These are phyloP conservation scores for Drosophila prolongata DNA, from an alignment of 2,888 invertebrate species.

Conservation along the genomic window DNA sequence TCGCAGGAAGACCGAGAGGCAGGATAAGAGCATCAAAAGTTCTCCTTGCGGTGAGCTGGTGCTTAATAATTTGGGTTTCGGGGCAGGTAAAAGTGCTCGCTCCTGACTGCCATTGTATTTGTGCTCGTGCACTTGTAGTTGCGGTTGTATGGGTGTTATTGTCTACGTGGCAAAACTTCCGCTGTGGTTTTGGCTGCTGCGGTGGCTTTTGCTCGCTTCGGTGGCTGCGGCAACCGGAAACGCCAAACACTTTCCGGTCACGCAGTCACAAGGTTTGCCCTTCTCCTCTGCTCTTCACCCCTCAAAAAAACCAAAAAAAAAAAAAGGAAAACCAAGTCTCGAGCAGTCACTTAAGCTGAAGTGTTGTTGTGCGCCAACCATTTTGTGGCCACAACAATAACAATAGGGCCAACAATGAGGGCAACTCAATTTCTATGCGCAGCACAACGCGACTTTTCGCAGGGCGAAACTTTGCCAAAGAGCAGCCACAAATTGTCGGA, in stretches of 20 bases:
- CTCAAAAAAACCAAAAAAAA: too few species aligned
- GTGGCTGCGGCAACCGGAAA: conserved; percentile 66
- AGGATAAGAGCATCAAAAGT: conserved; percentile 23
- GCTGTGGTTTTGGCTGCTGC: conserved; percentile 44
- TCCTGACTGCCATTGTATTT: conserved; percentile 40
- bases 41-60: conserved; percentile 3
- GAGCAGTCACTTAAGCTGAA: conserved; percentile 71
- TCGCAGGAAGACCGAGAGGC: background rate
- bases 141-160: conserved; percentile 45
- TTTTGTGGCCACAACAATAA: conserved; percentile 65
- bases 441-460: conserved; percentile 54
- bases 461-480: conserved; percentile 41
- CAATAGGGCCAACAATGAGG: conserved; percentile 44
- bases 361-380: conserved; percentile 73
- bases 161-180: conserved; percentile 62
- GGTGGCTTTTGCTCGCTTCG: conserved; percentile 21
- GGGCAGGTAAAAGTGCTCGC: conserved; percentile 36
- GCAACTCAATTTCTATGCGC: conserved; percentile 69
- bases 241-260: conserved; percentile 75
- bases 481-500: conserved; percentile 21
- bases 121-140: conserved; percentile 5
- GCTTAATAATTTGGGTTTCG: conserved; percentile 1
- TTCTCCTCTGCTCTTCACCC: background rate
- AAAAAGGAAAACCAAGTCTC: conserved; percentile 50
- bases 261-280: conserved; percentile 54